These are phyloP conservation scores for Osedax frankpressi DNA, from an alignment of 2,888 invertebrate species.

Conservation along the genomic window DNA sequence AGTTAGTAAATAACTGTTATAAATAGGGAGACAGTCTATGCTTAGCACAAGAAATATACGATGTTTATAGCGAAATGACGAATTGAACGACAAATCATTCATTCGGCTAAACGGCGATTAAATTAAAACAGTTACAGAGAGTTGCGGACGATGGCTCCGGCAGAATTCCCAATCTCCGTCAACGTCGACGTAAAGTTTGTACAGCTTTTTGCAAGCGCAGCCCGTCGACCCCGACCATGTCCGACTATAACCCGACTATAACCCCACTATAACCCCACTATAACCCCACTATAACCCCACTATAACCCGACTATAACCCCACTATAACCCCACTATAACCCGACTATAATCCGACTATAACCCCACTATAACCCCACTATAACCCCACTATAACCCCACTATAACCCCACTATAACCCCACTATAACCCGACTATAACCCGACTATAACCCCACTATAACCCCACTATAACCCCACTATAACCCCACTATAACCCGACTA, in stretches of 20 bases:
- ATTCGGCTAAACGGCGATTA: too few relatives aligned
- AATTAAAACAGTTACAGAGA: background rate
- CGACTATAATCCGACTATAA: too few relatives aligned
- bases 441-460: constrained; percentile 67
- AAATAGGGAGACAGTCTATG: too few relatives aligned
- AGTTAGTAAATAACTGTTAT: too few relatives aligned
- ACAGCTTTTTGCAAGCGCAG: background rate
- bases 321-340: constrained; percentile 66
- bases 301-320: constrained; percentile 25
- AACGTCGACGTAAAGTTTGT: background rate
- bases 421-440: background rate
- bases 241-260: background rate
- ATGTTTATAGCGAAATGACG: too few relatives aligned
- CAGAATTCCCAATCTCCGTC: background rate
- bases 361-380: background rate
- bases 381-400: constrained; percentile 57
- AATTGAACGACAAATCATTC: too few relatives aligned
- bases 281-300: constrained; percentile 64
- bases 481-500: constrained; percentile 46
- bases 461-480: constrained; percentile 55
- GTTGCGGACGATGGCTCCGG: background rate
- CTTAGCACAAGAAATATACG: too few relatives aligned
- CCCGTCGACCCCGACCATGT: too few relatives aligned
- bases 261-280: constrained; percentile 59
- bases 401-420: constrained; percentile 68